Conservation (phyloP, 2,888 invertebrate genomes). For the Orthonevra nobilis region DNA sequence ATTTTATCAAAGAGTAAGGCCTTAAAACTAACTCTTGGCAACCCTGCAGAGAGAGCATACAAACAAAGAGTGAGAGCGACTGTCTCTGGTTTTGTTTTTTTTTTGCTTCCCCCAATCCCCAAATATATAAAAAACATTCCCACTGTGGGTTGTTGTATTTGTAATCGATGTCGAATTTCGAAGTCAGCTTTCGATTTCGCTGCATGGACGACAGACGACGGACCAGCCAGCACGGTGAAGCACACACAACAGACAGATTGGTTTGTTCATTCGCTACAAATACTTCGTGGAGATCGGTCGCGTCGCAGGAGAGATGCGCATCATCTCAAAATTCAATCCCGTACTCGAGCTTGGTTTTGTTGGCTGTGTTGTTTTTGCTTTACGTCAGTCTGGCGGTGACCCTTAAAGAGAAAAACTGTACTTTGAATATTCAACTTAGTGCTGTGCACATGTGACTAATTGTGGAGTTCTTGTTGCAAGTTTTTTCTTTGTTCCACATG, state of each 20-base stretch:
- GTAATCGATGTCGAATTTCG: conserved; percentile 27
- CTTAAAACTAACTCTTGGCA: conserved; percentile 8
- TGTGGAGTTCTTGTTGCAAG: conserved; percentile 39
- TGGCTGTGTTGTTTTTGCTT: conserved; percentile 8
- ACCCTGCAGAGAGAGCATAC: conserved; percentile 18
- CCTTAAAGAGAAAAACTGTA: conserved; percentile 48
- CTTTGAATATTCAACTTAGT: conserved; percentile 21
- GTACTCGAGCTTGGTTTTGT: conserved; percentile 20
- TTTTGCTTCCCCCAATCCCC: too few species aligned
- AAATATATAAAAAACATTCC: too few species aligned
- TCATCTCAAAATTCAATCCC: not conserved
- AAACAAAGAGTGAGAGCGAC: conserved; percentile 6
- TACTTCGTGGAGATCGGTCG: conserved; percentile 23
- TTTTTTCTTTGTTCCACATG: conserved; percentile 64
- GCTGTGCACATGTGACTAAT: conserved; percentile 48
- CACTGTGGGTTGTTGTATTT: too few species aligned
- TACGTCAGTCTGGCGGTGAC: conserved; percentile 10
- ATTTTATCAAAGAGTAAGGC: too few species aligned
- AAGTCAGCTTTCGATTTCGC: conserved; percentile 53
- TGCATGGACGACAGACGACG: conserved; percentile 6
- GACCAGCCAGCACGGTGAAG: not conserved
- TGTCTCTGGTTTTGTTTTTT: too few species aligned
- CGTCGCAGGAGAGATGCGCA: conserved; percentile 4
- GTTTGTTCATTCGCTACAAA: conserved; percentile 46
- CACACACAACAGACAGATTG: too few species aligned